Base-by-base conservation (phyloP, 2,888 invertebrate genomes). In the Sphecodes monilicornis region DNA sequence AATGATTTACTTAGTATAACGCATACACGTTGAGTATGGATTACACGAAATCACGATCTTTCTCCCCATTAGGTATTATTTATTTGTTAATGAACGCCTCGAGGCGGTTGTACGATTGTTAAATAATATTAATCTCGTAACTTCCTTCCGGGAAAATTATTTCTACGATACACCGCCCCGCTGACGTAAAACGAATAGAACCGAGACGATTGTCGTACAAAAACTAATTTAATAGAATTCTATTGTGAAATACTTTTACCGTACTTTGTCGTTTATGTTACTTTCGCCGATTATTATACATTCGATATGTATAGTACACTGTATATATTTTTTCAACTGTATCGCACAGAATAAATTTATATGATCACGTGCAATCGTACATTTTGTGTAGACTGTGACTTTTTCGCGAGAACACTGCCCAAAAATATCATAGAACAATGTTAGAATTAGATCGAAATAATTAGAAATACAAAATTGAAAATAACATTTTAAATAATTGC, bases 291-390 rank as follows among this genome's bases (percentile, higher is more conserved):
- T 50, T 69, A 73, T 41, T 32, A 54, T 64, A 54, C 70, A 64
- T 70, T 80, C 50, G 75, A 43, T 66, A 64, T 64, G 64, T 64
- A 66, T 75, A 69, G 70, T 75, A 64, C 50, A 71, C 60, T 82
- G 81, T 82, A 82, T 80, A 82, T 80, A 82, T 80, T 80, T 82
- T 82, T 80, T 29, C 70, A 82, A 75, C 64, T 82, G 82, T 82
- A 82, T 80, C 75, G 82, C 81, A 75, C 81, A 64, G 50, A 82
- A 82, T 82, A 82, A 82, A 82, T 82, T 82, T 82, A 82, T 82
- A 82, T 57, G 81, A 75, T 22, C 74, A 75, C 75, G 75, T 74
- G 80, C 69, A 29, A 79, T 22, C 26, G 43, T 69, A 46, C 18
- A 39, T 73, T 79, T 69, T 46, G 43, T 57, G 66, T 32, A 18